Conservation (phyloP, 2,113 vertebrate species). For the Marcusenius ussheri region DNA sequence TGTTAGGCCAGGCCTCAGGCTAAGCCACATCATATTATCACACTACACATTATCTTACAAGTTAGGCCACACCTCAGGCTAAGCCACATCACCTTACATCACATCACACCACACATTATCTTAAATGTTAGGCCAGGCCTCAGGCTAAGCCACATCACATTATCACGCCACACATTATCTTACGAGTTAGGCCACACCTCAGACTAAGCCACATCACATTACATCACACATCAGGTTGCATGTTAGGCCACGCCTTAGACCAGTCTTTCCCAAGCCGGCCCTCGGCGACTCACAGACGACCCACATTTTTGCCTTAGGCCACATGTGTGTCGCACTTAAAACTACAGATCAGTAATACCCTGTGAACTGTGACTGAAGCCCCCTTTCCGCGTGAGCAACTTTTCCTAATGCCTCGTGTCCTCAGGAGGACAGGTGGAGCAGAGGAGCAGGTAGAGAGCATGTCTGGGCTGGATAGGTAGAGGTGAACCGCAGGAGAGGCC, state of each 20-base stretch:
- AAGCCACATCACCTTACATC: background rate
- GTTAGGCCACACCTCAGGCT: background rate
- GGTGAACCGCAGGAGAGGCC: background rate
- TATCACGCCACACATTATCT: background rate
- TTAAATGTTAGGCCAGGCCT: background rate
- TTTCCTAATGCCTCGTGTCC: background rate
- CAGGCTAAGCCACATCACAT: background rate
- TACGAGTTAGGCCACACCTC: background rate
- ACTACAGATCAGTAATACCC: background rate
- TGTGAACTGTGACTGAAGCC: background rate
- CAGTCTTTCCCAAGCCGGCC: background rate
- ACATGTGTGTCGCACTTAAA: background rate
- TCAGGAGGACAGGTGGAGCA: background rate
- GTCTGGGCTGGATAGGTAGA: background rate
- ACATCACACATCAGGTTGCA: background rate
- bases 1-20: too few species aligned
- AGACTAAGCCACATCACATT: background rate
- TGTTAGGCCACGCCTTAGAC: background rate
- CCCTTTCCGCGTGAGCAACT: background rate
- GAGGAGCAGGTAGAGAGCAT: background rate
- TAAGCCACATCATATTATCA: background rate
- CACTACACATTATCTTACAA: background rate
- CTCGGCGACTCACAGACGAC: background rate
- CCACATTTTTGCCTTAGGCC: background rate
- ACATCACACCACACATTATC: background rate